Evolutionary conservation across 2,888 invertebrate genomes (phyloP).

Genomic region (Altica lythri): DNA sequence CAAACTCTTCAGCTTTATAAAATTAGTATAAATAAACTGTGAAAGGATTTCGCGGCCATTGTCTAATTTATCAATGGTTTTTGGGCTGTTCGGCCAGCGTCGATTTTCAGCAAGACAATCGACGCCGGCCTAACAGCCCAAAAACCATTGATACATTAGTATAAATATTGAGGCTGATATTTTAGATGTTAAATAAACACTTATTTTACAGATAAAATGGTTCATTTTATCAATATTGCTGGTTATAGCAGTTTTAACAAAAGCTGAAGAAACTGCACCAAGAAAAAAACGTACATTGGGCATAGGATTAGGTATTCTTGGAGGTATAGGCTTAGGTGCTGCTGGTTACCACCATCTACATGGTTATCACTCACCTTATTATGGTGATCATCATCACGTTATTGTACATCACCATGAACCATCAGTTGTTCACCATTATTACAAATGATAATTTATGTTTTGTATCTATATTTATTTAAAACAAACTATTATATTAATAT

Average conservation of each 20-base stretch:
- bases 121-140: too few relatives aligned
- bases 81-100: too few relatives aligned
- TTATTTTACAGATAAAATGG: neutral
- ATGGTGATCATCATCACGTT: constrained; percentile 15
- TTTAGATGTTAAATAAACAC: neutral
- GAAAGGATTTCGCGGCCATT: too few relatives aligned
- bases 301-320: constrained; percentile 9
- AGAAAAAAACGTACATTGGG: constrained; percentile 20
- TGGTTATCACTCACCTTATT: constrained; percentile 12
- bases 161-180: too few relatives aligned
- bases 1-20: too few relatives aligned
- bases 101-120: too few relatives aligned
- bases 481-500: too few relatives aligned
- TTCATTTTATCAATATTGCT: neutral
- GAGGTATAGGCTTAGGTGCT: neutral
- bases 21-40: too few relatives aligned
- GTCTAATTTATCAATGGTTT: too few relatives aligned
- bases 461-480: constrained; percentile 19
- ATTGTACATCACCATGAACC: constrained; percentile 18
- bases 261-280: neutral
- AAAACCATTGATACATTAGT: too few relatives aligned
- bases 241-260: neutral
- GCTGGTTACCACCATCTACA: constrained; percentile 7
- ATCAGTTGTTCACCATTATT: neutral
- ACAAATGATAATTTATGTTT: too few relatives aligned